phyloP scores from a whole-genome alignment of 1,140 invertebrate genomes.

The Ostrea denselamellosa region DNA sequence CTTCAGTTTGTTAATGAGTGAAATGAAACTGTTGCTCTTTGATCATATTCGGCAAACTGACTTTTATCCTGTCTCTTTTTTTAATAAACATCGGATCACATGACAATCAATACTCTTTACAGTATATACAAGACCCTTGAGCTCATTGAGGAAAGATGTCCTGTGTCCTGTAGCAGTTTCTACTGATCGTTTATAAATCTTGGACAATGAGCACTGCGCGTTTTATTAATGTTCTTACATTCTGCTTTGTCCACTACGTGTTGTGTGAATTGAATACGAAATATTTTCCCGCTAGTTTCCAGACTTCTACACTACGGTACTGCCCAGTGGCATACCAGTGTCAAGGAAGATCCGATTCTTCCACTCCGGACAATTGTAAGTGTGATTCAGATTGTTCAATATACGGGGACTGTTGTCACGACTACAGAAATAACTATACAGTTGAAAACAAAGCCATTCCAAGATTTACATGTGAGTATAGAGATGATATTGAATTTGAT shows the following conservation, averaged over 20 bases:
- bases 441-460: neutral
- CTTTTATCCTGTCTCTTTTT: neutral
- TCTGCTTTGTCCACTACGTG: neutral
- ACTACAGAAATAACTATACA: neutral
- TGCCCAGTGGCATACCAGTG: neutral
- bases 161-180: neutral
- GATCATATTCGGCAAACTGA: neutral
- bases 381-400: conserved; percentile 43
- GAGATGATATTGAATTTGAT: conserved; percentile 42
- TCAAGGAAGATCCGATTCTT: neutral
- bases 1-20: too few species aligned
- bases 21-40: neutral
- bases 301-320: neutral
- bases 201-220: neutral
- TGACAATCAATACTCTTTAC: neutral
- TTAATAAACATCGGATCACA: conserved; percentile 3
- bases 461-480: conserved; percentile 46
- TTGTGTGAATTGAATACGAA: neutral
- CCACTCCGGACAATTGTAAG: conserved; percentile 29
- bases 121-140: neutral
- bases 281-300: neutral
- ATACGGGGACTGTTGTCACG: conserved; percentile 51
- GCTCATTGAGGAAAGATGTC: neutral
- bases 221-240: neutral
- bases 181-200: neutral